Base-by-base conservation (phyloP, 1,140 invertebrate species). In the Lineus longissimus region DNA sequence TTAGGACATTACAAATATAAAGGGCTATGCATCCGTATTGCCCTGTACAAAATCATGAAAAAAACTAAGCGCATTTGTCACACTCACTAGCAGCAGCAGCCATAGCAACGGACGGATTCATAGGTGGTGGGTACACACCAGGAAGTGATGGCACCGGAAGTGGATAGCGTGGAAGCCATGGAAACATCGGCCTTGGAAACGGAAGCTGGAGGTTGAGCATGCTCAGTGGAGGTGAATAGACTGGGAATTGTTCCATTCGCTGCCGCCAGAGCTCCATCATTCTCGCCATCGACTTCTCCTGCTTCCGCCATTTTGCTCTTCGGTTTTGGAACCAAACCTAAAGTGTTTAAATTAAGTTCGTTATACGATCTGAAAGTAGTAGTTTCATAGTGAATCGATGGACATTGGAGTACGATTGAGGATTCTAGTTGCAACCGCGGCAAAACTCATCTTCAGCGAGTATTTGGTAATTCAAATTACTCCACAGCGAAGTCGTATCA, bases 251-350 rank as follows among this genome's bases (percentile, higher is more conserved):
- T n/a, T 70, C 68, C 22, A 66, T 25, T 29, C 68, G 45, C 27
- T 70, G 66, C 58, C 69, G 56, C 61, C 66, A 70, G 13, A 70
- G 62, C 45, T 70, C 69, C 29, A 70, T 65, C 69, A 70, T 70
- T 25, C 67, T 60, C 23, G 65, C 67, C 31, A 69, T 69, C 22
- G 57, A 68, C 36, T 70, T 70, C 31, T 75, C 73, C 19, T 71
- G 65, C 64, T 98, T 97, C 55, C 95, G 89, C 95, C 95, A 98
- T 82, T 98, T 98, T 70, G 95, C 95, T 63, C 95, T 86, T 33
- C 95, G 86, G 81, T 98, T 98, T 84, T 98, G 94, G 81, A 98
- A 98, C 95, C 95, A 98, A 1, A 98, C 95, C 66, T 75, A 60
- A 29, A 71, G 45, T 13, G 2, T 19, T 9, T 30, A 33, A 55